Base-by-base conservation (phyloP, 2,797 vertebrate species). In the Nothura maculosa region DNA sequence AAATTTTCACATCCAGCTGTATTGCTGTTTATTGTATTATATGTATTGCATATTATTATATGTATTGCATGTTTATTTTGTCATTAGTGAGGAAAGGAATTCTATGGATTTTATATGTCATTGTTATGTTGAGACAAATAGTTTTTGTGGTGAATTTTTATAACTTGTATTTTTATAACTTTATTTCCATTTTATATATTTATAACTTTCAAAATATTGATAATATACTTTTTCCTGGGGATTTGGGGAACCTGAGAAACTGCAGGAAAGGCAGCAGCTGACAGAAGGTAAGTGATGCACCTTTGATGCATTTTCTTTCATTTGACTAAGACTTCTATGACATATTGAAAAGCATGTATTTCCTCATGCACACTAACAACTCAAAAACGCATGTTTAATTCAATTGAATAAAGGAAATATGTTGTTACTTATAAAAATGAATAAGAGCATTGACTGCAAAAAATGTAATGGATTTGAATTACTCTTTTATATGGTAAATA, bases 401-500 rank as follows among this genome's bases (percentile, higher is more conserved):
- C 43, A 38, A 11, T 3, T 87, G 58, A 68, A 68, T 64, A 93
- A 81, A 75, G 43, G 45, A 63, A 79, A 67, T 6, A 0, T 21
- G 21, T 32, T 47, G 14, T 69, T 75, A 74, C 40, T 50, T 60
- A 63, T 9, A 61, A 81, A 91, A 63, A 81, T 70, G 25, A 70
- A 81, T 25, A 69, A 52, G 38, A 75, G 10, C 66, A 27, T 7
- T 76, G 21, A 57, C 64, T 64, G 17, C 60, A 63, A 62, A 63
- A 63, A 83, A 68, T 50, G 5, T 62, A 79, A 85, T 88, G 67
- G 72, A 34, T 68, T 86, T 67, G 61, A 91, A 82, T 72, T 28
- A 87, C 45, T 81, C 10, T 78, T 19, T 76, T 67, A 78, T 77
- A 66, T 34, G 47, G 43, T 64, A 96, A 94, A 95, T 78, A 88